These are phyloP conservation scores for Macrostomum cliftonense DNA, from an alignment of 2,888 invertebrate species.

Conservation along the genomic window DNA sequence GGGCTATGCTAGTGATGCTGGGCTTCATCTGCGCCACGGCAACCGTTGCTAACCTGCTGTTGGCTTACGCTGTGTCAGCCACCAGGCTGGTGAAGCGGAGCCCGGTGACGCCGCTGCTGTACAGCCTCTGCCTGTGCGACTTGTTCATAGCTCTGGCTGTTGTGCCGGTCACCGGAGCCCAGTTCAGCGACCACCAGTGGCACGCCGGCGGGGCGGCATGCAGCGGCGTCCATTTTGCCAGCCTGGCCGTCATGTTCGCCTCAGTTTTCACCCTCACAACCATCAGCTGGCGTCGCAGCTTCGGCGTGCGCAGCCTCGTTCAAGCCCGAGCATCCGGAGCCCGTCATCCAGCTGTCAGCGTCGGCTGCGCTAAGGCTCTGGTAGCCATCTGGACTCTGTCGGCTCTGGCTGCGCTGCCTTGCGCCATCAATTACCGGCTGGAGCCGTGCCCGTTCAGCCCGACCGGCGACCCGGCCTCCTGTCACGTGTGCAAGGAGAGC, in stretches of 20 bases:
- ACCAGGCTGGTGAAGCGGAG: neutral
- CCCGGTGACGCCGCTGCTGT: neutral
- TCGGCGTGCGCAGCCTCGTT: neutral
- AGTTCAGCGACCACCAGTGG: neutral
- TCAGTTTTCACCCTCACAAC: constrained; percentile 1
- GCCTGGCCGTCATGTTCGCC: neutral
- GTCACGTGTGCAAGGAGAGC: neutral
- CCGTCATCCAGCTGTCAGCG: neutral
- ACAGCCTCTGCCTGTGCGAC: neutral
- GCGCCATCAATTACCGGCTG: neutral
- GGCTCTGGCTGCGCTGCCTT: neutral
- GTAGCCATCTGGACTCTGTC: neutral
- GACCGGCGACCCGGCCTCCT: too few relatives aligned
- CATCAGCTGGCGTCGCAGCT: neutral
- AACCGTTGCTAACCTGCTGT: too few relatives aligned
- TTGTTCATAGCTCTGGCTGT: neutral
- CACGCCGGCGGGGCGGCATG: neutral
- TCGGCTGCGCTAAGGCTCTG: neutral
- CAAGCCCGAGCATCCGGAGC: neutral
- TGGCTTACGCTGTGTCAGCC: too few relatives aligned
- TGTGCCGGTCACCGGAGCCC: neutral
- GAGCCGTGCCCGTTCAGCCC: too few relatives aligned
- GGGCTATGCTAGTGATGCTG: too few relatives aligned
- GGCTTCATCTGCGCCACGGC: too few relatives aligned
- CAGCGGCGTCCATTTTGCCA: neutral